Base-by-base conservation (phyloP, 2,113 vertebrate species). In the human region DNA sequence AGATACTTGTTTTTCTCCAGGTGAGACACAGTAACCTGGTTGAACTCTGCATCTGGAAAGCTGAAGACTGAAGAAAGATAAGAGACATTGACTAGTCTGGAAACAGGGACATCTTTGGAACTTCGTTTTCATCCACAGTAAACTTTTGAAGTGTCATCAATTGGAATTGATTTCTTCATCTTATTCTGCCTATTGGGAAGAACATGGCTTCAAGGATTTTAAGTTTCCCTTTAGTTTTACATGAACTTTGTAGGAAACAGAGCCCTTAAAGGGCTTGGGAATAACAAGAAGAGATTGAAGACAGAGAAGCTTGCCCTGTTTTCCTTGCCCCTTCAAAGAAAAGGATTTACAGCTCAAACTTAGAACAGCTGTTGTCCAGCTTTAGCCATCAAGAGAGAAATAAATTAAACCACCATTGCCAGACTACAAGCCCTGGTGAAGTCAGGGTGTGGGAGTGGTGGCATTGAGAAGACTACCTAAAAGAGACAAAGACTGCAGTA, bases 341-440 rank as follows among this genome's bases (percentile, higher is more conserved):
- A 96, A 98, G 99, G 98, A 98, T 98, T 99, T 98, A 97, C 98
- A 98, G 98, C 98, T 99, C 97, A 98, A 90, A 97, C 98, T 97
- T 92, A 76, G 72, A 93, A 98, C 98, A 99, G 98, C 98, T 98
- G 98, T 98, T 98, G 95, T 94, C 98, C 95, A 78, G 98, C 97
- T 97, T 98, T 98, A 97, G 43, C 98, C 86, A 97, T 97, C 98
- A 95, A 96, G 97, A 98, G 98, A 97, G 97, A 98, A 98, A 98
- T 96, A 98, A 98, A 98, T 98, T 98, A 97, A 98, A 93, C 89
- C 0, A 96, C 97, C 88, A 92, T 96, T 78, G 4, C 97, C 96
- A 97, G 96, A 93, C 96, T 82, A 64, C 89, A 94, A 52, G 92
- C 45, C 94, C 98, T 13, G 88, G 97, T 96, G 97, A 97, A 98